Evolutionary conservation across 2,797 vertebrate genomes (phyloP).

Genomic region (Salmo trutta): DNA sequence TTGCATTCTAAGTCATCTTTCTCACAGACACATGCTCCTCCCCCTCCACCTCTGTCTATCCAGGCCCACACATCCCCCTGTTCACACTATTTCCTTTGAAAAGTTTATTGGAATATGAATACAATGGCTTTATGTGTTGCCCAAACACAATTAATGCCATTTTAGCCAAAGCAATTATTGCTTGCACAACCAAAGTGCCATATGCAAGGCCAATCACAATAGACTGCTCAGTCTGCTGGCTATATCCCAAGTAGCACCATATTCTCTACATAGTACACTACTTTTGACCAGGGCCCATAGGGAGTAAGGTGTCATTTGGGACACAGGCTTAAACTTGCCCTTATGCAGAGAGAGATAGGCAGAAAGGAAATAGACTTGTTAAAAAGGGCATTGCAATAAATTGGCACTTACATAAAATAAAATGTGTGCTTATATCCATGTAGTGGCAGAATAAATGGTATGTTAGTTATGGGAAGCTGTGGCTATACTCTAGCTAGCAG

Average conservation of each 20-base stretch:
- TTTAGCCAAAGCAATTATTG: constrained; percentile 63
- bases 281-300: neutral
- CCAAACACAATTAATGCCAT: constrained; percentile 66
- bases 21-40: neutral
- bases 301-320: neutral
- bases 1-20: constrained; percentile 2
- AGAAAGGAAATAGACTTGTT: constrained; percentile 53
- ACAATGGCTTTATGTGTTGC: constrained; percentile 49
- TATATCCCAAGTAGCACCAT: neutral
- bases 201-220: constrained; percentile 60
- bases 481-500: constrained; percentile 14
- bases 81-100: constrained; percentile 24
- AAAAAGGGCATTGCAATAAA: constrained; percentile 70
- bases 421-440: constrained; percentile 34
- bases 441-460: constrained; percentile 24
- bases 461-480: constrained; percentile 24
- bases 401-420: constrained; percentile 54
- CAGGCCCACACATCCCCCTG: neutral
- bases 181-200: constrained; percentile 54
- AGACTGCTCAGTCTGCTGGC: constrained; percentile 33
- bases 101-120: too few relatives aligned
- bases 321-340: constrained; percentile 27
- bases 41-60: neutral
- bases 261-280: neutral
- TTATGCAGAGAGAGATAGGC: constrained; percentile 37